Evolutionary conservation across 2,888 invertebrate genomes (phyloP).

Genomic region (Augiades crinisus): DNA sequence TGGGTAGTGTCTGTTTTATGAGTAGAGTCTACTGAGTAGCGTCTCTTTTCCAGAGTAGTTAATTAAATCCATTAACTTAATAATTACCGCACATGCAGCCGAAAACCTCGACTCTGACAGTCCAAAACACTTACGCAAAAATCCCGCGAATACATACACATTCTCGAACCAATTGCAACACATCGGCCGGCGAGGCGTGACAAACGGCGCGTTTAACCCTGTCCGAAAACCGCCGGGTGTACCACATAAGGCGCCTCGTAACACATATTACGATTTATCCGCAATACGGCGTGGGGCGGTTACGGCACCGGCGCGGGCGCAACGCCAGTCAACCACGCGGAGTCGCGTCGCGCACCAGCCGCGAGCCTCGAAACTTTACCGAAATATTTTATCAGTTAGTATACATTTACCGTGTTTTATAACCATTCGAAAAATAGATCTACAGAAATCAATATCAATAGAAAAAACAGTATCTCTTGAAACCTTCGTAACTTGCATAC

Average conservation of each 20-base stretch:
- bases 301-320: conserved; percentile 44
- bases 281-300: conserved; percentile 45
- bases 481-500: no score
- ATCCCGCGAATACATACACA: not conserved
- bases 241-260: conserved; percentile 63
- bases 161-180: conserved; percentile 15
- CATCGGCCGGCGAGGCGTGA: conserved; percentile 27
- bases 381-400: conserved; percentile 16
- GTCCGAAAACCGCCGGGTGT: conserved; percentile 43
- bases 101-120: no score
- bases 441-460: no score
- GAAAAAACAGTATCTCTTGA: no score
- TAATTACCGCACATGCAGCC: no score
- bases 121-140: not conserved
- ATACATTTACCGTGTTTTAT: not conserved
- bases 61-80: no score
- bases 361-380: conserved; percentile 36
- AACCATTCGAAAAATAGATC: not conserved
- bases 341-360: conserved; percentile 67
- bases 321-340: conserved; percentile 63
- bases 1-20: no score
- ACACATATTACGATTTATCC: conserved; percentile 59
- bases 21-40: no score
- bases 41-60: no score
- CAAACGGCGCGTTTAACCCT: conserved; percentile 37